These are phyloP conservation scores for Carduelis carduelis DNA, from an alignment of 2,797 vertebrate genomes.

Conservation along the genomic window DNA sequence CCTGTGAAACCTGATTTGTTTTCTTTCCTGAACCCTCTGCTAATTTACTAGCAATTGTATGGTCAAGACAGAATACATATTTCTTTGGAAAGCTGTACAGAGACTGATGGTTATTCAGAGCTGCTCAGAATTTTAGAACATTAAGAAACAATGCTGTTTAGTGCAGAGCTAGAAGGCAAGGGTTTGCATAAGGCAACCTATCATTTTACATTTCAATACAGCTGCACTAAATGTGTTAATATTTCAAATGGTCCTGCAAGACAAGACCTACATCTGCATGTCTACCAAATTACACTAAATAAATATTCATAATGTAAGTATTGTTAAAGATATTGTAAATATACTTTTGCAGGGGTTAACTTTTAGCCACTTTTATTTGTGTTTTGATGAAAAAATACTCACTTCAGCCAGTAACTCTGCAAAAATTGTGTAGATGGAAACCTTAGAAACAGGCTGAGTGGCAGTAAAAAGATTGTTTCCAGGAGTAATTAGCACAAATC, in stretches of 20 bases:
- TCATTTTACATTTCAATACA: neutral
- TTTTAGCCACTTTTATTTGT: neutral
- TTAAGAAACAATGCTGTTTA: neutral
- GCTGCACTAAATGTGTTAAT: neutral
- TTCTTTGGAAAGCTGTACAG: neutral
- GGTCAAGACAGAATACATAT: neutral
- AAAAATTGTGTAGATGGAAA: neutral
- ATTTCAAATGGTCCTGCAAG: neutral
- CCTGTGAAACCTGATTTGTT: neutral
- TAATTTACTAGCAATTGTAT: constrained; percentile 8
- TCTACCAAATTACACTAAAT: neutral
- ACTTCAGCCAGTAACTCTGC: neutral
- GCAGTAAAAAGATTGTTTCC: neutral
- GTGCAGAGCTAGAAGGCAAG: neutral
- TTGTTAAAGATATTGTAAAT: neutral
- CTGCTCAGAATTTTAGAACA: neutral
- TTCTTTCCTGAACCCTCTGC: neutral
- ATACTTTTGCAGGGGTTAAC: neutral
- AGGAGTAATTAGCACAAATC: neutral
- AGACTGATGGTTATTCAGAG: neutral
- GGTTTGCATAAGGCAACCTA: neutral
- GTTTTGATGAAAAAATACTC: neutral
- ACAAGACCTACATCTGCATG: neutral
- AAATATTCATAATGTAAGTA: neutral
- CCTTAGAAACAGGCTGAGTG: neutral